Conservation (phyloP, 53 echinoderm and acorn worm genomes). For the Mesocentrotus franciscanus region DNA sequence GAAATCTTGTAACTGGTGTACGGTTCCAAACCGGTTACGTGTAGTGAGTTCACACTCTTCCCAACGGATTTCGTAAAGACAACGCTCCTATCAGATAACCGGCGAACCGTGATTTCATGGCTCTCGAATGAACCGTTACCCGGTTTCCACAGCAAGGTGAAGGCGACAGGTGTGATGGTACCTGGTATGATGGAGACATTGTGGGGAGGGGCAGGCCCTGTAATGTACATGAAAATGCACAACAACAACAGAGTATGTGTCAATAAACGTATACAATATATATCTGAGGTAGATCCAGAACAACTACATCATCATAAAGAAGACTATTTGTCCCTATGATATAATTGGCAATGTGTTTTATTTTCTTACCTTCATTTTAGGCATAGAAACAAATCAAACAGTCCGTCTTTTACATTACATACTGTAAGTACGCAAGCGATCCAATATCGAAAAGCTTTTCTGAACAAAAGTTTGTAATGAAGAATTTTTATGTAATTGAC, state of each 20-base stretch:
- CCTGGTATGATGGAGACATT: constrained; percentile 51
- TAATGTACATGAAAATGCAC: not conserved
- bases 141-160: constrained; percentile 72
- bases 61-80: constrained; percentile 54
- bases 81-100: constrained; percentile 10
- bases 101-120: constrained; percentile 73
- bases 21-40: constrained; percentile 79
- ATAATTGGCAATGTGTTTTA: too few relatives aligned
- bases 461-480: too few relatives aligned
- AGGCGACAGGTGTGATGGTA: constrained; percentile 70
- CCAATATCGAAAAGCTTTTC: too few relatives aligned
- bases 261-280: too few relatives aligned
- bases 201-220: constrained; percentile 74
- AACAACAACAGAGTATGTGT: too few relatives aligned
- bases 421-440: too few relatives aligned
- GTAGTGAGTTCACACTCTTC: constrained; percentile 40
- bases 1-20: constrained; percentile 74
- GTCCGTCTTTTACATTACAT: too few relatives aligned
- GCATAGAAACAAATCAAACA: too few relatives aligned
- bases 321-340: too few relatives aligned
- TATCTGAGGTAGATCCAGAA: not conserved
- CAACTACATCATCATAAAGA: not conserved
- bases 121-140: constrained; percentile 73
- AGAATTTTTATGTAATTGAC: too few relatives aligned
- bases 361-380: too few relatives aligned